These are phyloP conservation scores for Papilio polyxenes DNA, from an alignment of 1,140 invertebrate species.

Conservation along the genomic window DNA sequence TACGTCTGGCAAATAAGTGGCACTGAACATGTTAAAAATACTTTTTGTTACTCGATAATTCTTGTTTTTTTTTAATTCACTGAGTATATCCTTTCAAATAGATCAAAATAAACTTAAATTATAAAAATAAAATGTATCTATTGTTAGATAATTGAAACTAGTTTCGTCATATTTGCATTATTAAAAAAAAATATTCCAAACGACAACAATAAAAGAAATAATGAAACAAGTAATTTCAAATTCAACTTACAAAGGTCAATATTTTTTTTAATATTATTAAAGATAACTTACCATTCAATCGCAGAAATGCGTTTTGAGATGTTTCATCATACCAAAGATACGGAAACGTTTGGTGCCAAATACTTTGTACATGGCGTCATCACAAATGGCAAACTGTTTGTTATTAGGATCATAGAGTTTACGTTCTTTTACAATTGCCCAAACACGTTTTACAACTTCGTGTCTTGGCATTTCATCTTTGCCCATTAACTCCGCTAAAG, in stretches of 20 bases:
- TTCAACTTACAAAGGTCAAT: too few species aligned
- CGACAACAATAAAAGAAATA: background rate
- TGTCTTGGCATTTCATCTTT: constrained; percentile 92
- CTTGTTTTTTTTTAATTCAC: background rate
- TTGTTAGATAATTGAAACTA: background rate
- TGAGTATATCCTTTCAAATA: constrained; percentile 36
- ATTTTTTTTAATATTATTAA: background rate
- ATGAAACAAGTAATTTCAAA: too few species aligned
- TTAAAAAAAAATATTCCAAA: background rate
- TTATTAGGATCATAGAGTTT: constrained; percentile 96
- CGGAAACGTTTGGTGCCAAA: constrained; percentile 94
- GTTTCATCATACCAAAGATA: constrained; percentile 97
- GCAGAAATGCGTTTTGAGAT: constrained; percentile 93
- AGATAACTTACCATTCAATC: constrained; percentile 46
- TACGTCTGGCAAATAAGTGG: too few species aligned
- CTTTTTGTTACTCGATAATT: background rate
- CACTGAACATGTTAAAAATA: too few species aligned
- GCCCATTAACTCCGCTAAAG: constrained; percentile 92
- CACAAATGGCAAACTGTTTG: constrained; percentile 96
- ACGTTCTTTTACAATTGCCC: constrained; percentile 95
- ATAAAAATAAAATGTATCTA: background rate
- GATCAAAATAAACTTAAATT: constrained; percentile 37
- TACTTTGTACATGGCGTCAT: constrained; percentile 93
- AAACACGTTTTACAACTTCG: constrained; percentile 96
- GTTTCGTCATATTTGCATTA: background rate